phyloP scores from a whole-genome alignment of 2,888 invertebrate species.

The Habroteleia sp. region DNA sequence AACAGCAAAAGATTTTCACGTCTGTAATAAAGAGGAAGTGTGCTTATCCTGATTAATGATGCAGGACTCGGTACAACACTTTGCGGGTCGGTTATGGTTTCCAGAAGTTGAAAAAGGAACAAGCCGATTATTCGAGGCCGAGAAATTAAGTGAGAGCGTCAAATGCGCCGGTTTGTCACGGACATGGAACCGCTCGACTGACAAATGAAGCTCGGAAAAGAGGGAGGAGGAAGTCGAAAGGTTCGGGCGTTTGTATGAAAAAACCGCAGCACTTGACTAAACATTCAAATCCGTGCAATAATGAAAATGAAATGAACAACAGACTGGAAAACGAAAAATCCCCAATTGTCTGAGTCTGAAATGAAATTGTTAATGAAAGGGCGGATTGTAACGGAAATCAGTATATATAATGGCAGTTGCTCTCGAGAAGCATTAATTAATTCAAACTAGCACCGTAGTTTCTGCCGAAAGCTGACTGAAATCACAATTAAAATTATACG shows the following conservation, averaged over 20 bases:
- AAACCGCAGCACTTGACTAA: conserved; percentile 52
- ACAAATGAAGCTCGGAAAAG: background rate
- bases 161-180: conserved; percentile 42
- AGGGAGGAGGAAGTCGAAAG: background rate
- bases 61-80: conserved; percentile 14
- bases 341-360: conserved; percentile 25
- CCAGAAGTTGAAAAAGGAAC: conserved; percentile 52
- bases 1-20: conserved; percentile 19
- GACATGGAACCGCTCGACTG: conserved; percentile 1
- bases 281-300: conserved; percentile 34
- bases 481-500: conserved; percentile 69
- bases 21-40: conserved; percentile 14
- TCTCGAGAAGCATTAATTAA: conserved; percentile 66
- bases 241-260: background rate
- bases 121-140: conserved; percentile 16
- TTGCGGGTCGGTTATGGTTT: conserved; percentile 56
- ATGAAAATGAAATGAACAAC: conserved; percentile 11
- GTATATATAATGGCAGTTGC: conserved; percentile 30
- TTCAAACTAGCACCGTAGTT: conserved; percentile 63
- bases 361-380: conserved; percentile 73
- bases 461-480: conserved; percentile 59
- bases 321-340: conserved; percentile 17
- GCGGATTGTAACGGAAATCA: conserved; percentile 70
- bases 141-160: conserved; percentile 63
- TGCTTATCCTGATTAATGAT: conserved; percentile 47